These are phyloP conservation scores for Limnephilus marmoratus DNA, from an alignment of 2,888 invertebrate genomes.

Conservation along the genomic window DNA sequence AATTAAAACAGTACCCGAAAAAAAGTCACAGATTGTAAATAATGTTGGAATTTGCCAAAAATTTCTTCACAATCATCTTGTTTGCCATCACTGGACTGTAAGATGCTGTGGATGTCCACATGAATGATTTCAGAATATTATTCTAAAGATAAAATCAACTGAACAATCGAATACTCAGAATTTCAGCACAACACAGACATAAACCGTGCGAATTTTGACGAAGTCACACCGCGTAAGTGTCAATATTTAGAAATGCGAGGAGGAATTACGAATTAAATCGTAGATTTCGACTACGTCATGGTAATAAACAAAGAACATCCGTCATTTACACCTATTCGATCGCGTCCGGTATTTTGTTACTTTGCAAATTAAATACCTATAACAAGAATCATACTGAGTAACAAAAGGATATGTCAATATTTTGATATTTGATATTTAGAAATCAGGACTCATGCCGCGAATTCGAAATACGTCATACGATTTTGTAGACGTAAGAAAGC, in stretches of 20 bases:
- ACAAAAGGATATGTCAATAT: neutral
- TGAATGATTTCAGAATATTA: neutral
- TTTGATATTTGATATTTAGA: neutral
- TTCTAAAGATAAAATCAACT: neutral
- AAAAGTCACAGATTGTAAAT: neutral
- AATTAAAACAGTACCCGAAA: no score
- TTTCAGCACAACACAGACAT: conserved; percentile 7
- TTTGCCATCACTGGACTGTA: neutral
- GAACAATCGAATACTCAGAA: conserved; percentile 2
- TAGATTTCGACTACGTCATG: neutral
- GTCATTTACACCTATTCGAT: neutral
- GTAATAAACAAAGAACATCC: neutral
- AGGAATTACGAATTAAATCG: conserved; percentile 3
- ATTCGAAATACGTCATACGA: neutral
- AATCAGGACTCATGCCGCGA: neutral
- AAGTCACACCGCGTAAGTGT: conserved; percentile 18
- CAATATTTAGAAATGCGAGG: neutral
- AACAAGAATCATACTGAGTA: neutral
- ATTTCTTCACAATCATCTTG: neutral
- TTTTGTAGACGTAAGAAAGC: neutral
- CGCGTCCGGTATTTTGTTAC: conserved; percentile 22
- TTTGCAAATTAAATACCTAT: neutral
- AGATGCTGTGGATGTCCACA: neutral
- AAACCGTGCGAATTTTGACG: conserved; percentile 19
- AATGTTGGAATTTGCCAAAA: no score